Percentiles rank a stretch among this genome's conserved stretches.
Evolutionary conservation across 2,797 vertebrate species (phyloP).

Genomic region (Potorous gilbertii): DNA sequence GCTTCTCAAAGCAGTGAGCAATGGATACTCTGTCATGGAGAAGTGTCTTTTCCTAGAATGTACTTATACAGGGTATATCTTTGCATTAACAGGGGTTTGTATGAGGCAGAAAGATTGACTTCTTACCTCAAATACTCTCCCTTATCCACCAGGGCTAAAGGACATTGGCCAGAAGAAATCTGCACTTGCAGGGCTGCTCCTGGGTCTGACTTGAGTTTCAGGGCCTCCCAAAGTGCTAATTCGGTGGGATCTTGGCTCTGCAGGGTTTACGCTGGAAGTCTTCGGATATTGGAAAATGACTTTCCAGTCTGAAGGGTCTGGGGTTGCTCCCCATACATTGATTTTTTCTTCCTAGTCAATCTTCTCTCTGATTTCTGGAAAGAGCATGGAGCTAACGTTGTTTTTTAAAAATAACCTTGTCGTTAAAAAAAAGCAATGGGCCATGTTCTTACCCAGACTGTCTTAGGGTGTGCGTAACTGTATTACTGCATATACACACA

Average conservation of each 20-base stretch:
- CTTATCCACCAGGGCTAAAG: background rate
- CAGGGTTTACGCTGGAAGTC: background rate
- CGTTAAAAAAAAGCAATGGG: slow-evolving; percentile 32
- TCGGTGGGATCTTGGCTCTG: background rate
- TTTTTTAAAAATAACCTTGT: slow-evolving; percentile 45
- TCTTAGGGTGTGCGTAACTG: background rate
- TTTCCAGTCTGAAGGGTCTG: slow-evolving; percentile 20
- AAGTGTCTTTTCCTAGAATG: background rate
- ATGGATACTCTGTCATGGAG: background rate
- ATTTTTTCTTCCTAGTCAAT: background rate
- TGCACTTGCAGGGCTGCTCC: background rate
- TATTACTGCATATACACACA: background rate
- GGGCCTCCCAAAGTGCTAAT: background rate
- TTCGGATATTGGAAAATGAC: slow-evolving; percentile 3
- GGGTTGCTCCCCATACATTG: slow-evolving; percentile 30
- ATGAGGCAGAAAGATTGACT: background rate
- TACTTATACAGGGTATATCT: background rate
- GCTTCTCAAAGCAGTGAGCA: background rate
- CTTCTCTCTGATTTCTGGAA: slow-evolving; percentile 36
- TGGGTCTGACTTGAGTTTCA: background rate
- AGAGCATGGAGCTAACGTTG: slow-evolving; percentile 33
- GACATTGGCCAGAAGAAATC: background rate
- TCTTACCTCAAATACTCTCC: background rate
- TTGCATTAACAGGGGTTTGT: background rate
- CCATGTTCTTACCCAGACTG: slow-evolving; percentile 24